Conservation (phyloP, 2,113 vertebrate species). For the Struthidea cinerea region DNA sequence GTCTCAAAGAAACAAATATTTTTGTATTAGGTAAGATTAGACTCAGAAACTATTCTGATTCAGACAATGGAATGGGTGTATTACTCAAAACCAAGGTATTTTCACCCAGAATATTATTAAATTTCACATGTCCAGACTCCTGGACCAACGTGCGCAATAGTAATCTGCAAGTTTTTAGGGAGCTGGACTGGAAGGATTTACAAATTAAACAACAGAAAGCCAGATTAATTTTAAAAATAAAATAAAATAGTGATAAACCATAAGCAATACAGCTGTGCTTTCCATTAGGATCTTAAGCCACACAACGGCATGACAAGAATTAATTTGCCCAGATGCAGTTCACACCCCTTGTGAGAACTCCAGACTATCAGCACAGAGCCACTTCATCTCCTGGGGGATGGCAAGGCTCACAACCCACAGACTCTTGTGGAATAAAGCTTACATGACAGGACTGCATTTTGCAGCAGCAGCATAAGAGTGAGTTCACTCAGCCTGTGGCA, state of each 20-base stretch:
- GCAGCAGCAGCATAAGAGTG: background rate
- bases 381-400: background rate
- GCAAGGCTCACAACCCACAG: background rate
- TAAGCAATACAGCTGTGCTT: background rate
- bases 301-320: background rate
- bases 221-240: background rate
- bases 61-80: background rate
- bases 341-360: background rate
- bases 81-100: background rate
- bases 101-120: background rate
- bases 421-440: background rate
- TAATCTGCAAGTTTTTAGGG: background rate
- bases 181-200: background rate
- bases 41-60: background rate
- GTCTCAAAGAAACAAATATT: background rate
- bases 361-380: background rate
- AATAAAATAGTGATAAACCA: background rate
- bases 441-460: background rate
- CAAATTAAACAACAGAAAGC: background rate
- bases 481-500: background rate
- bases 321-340: background rate
- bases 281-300: background rate
- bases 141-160: accelerated
- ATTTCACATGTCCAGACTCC: background rate
- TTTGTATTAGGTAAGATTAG: background rate